phyloP scores from a whole-genome alignment of 2,113 vertebrate genomes.

The Stigmatopora nigra region DNA sequence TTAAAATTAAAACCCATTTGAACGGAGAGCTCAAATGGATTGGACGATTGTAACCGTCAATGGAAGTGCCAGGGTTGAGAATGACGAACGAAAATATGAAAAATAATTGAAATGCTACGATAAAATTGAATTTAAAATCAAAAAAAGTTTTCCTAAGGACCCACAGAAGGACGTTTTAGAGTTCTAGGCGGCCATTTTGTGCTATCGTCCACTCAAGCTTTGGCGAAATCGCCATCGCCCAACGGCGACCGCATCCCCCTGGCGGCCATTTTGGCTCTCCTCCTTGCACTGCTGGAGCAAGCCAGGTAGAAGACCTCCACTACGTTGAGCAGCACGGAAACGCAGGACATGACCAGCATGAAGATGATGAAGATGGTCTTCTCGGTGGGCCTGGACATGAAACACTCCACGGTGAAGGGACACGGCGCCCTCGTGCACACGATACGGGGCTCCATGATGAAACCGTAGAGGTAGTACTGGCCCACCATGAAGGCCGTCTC shows the following conservation, averaged over 20 bases:
- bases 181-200: not conserved
- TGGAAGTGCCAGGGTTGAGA: no score
- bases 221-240: not conserved
- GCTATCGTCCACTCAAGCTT: not conserved
- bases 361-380: constrained; percentile 92
- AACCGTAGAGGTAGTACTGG: constrained; percentile 91
- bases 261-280: constrained; percentile 8
- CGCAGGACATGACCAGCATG: constrained; percentile 74
- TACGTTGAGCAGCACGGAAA: constrained; percentile 85
- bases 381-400: constrained; percentile 92
- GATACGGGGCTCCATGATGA: constrained; percentile 77
- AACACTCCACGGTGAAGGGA: constrained; percentile 91
- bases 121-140: no score
- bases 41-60: no score
- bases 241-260: constrained; percentile 23
- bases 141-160: not conserved
- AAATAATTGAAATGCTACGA: no score
- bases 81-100: no score
- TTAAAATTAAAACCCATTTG: no score
- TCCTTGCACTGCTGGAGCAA: constrained; percentile 21
- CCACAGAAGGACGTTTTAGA: not conserved
- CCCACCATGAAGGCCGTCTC: constrained; percentile 87
- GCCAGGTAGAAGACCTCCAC: constrained; percentile 85
- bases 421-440: constrained; percentile 82
- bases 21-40: no score